Evolutionary conservation across 2,113 vertebrate genomes (phyloP), one percentile per base, ranked within the genome.

Genomic region (Theristicus caerulescens): DNA sequence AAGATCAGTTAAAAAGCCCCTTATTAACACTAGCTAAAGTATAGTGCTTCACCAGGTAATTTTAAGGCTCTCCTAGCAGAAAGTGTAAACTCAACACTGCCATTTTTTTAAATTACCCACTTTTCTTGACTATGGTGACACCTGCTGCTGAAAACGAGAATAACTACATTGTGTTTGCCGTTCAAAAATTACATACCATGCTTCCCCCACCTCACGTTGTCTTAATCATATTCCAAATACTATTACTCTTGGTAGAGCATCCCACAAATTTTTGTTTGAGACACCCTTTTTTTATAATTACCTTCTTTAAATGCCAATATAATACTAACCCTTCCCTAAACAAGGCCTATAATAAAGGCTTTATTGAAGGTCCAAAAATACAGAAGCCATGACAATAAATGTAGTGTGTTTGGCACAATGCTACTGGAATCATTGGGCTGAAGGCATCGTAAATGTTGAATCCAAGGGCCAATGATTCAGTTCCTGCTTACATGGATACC

Each of bases 41-140:
- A 21, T 3, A 65, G 27, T 10, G 38, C 47, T 67, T 80, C 66
- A 86, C 3, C 49, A 47, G 24, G 9, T 82, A 38, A 64, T 49
- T 55, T 77, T 40, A 74, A 81, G 24, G 46, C 22, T 73, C 67
- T 94, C 32, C 71, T 40, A 73, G 52, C 38, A 93, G 49, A 89
- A 87, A 85, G 1, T 36, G 13, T 20, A 10, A 92, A 76, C 16
- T 58, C 46, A 58, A n/a, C 27, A 27, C 6, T 20, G 27, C 4
- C 13, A 12, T 9, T 44, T 71, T 71, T 29, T 9, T 3, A 0
- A 52, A 44, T 40, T 13, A 61, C 12, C 94, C 36, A 2, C 6
- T 94, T 89, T 76, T 59, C 73, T 93, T 81, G 66, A 59, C 79
- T 89, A 24, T 3, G 4, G 71, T 90, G 96, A 96, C 97, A 93